Conservation (phyloP, 2,113 vertebrate species). For the Marmota flaviventris region DNA sequence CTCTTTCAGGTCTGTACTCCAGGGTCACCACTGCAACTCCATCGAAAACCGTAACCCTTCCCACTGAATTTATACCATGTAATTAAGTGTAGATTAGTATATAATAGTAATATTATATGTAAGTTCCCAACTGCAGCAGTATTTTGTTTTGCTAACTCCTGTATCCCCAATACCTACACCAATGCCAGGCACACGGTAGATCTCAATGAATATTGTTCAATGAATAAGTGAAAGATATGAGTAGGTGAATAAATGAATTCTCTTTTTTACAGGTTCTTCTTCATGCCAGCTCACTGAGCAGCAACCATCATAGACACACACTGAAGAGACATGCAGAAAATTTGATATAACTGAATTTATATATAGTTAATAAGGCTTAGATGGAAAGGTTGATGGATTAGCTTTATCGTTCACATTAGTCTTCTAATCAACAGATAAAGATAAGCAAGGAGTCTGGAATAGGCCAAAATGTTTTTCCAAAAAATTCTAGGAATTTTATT, state of each 20-base stretch:
- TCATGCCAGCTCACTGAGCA: background rate
- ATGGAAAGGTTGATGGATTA: background rate
- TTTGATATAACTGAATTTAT: background rate
- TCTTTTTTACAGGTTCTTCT: slow-evolving; percentile 20
- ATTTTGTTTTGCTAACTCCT: background rate
- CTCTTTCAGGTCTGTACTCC: background rate
- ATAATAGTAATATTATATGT: no score
- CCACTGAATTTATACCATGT: background rate
- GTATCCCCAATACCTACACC: background rate
- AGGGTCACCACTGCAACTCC: background rate
- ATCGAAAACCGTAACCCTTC: background rate
- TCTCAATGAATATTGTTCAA: background rate
- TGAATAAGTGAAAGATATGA: background rate
- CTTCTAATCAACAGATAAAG: slow-evolving; percentile 2
- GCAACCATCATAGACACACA: background rate
- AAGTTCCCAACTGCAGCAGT: background rate
- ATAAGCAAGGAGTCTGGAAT: slow-evolving; percentile 43
- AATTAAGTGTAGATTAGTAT: background rate
- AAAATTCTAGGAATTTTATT: slow-evolving; percentile 78
- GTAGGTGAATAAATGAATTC: background rate
- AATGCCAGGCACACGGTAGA: background rate
- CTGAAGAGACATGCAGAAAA: background rate
- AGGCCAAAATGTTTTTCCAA: slow-evolving; percentile 37
- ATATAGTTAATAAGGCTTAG: background rate
- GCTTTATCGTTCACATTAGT: background rate